A percentile compares a stretch with the other conserved stretches of the same genome.
These are phyloP conservation scores for Drymonia ruficornis DNA, from an alignment of 2,888 invertebrate species.

Conservation along the genomic window DNA sequence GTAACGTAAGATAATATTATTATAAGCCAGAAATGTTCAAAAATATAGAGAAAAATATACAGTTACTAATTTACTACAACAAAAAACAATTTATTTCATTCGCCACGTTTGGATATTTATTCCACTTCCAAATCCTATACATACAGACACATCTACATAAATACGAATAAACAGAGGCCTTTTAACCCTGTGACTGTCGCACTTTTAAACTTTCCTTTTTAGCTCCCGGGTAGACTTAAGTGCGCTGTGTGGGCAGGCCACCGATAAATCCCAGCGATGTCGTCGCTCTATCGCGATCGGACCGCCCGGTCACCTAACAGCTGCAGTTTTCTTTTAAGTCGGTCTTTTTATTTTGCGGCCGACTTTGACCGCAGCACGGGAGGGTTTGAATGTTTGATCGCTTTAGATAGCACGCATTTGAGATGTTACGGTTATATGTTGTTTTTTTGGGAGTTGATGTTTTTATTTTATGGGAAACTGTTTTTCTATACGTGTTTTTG, in stretches of 20 bases:
- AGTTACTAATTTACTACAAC: too few relatives aligned
- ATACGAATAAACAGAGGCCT: constrained; percentile 12
- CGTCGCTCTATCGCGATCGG: constrained; percentile 43
- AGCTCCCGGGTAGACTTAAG: constrained; percentile 40
- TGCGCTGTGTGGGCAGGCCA: constrained; percentile 31
- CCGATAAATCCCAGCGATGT: constrained; percentile 46
- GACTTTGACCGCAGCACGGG: constrained; percentile 31
- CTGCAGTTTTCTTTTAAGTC: constrained; percentile 45
- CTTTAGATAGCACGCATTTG: constrained; percentile 12
- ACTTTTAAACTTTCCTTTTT: constrained; percentile 46
- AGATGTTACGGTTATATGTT: background rate
- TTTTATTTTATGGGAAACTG: too few relatives aligned
- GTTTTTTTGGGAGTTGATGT: background rate
- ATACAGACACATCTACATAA: background rate
- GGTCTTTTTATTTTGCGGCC: constrained; percentile 40
- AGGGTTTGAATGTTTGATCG: constrained; percentile 32
- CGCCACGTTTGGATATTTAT: too few relatives aligned
- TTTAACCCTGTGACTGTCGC: constrained; percentile 27
- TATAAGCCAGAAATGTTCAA: too few relatives aligned
- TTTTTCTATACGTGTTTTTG: too few relatives aligned
- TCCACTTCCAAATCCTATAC: too few relatives aligned
- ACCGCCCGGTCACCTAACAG: constrained; percentile 38
- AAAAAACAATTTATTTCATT: too few relatives aligned
- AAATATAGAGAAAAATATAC: too few relatives aligned
- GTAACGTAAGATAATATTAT: too few relatives aligned